A percentile compares a stretch with the other conserved stretches of the same genome.
These are phyloP conservation scores for Drosophila ficusphila DNA, from an alignment of 1,140 invertebrate genomes.

Conservation along the genomic window DNA sequence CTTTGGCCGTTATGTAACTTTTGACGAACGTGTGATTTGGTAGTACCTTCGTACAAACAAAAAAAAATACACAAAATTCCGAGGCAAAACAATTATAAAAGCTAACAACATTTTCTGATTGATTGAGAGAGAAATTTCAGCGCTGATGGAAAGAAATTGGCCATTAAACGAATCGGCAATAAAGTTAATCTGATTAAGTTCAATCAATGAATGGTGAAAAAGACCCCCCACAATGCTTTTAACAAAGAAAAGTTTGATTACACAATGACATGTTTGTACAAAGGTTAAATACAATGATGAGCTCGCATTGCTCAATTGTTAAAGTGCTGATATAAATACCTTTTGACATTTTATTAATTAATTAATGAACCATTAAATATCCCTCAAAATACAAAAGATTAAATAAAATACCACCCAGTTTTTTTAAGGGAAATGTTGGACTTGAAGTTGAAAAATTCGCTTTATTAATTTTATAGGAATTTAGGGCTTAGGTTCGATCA, in stretches of 20 bases:
- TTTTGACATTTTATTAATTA: no score
- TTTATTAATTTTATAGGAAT: not conserved
- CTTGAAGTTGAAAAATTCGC: not conserved
- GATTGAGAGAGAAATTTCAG: constrained; percentile 33
- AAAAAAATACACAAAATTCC: constrained; percentile 28
- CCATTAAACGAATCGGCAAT: constrained; percentile 6
- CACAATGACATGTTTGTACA: not conserved
- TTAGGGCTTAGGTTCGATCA: not conserved
- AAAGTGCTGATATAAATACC: no score
- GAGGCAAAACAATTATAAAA: constrained; percentile 27
- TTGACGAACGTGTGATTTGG: constrained; percentile 50
- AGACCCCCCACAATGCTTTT: constrained; percentile 6
- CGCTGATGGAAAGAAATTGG: constrained; percentile 27
- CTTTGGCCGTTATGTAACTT: constrained; percentile 42
- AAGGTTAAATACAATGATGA: not conserved
- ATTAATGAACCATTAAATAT: not conserved
- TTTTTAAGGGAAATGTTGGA: no score
- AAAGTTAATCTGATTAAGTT: constrained; percentile 10
- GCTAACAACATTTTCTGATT: constrained; percentile 43
- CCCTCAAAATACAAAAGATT: no score
- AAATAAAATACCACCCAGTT: no score
- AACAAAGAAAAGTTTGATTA: not conserved
- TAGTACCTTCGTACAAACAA: constrained; percentile 12
- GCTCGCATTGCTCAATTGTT: no score
- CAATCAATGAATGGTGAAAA: not conserved